A percentile compares a stretch with the other conserved stretches of the same genome.
Evolutionary conservation across 1,140 invertebrate genomes (phyloP).

Genomic region (Drosophila mauritiana): DNA sequence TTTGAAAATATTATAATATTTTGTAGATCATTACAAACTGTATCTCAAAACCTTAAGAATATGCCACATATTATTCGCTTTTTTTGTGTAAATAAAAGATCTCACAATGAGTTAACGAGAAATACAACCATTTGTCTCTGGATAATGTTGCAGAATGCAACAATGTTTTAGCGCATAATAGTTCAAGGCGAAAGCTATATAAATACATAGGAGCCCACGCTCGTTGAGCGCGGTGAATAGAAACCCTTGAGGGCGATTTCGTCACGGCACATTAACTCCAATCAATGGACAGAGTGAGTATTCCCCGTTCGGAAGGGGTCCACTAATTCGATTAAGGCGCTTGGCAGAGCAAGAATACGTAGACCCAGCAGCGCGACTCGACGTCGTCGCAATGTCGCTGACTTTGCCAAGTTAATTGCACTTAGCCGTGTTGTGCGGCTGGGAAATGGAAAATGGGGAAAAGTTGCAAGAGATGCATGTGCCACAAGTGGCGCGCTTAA

Average conservation of each 20-base stretch:
- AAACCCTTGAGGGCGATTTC: slow-evolving; percentile 41
- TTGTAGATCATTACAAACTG: too few species aligned
- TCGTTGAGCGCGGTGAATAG: slow-evolving; percentile 6
- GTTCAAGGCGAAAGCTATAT: slow-evolving; percentile 40
- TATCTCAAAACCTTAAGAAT: too few species aligned
- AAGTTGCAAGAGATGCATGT: slow-evolving; percentile 30
- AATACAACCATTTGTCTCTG: background rate
- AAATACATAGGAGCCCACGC: slow-evolving; percentile 16
- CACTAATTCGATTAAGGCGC: slow-evolving; percentile 76
- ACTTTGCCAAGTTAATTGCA: slow-evolving; percentile 69
- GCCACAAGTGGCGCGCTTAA: slow-evolving; percentile 46
- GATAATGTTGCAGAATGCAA: slow-evolving; percentile 1
- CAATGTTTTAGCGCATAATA: slow-evolving; percentile 22
- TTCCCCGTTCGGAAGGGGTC: slow-evolving; percentile 7
- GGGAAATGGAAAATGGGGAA: slow-evolving; percentile 30
- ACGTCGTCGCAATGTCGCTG: slow-evolving; percentile 29
- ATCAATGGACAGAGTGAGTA: slow-evolving; percentile 57
- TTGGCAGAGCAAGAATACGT: slow-evolving; percentile 51
- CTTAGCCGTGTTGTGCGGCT: slow-evolving; percentile 30
- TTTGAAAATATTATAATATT: too few species aligned
- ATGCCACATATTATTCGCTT: too few species aligned
- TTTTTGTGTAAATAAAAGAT: too few species aligned
- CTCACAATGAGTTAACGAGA: too few species aligned
- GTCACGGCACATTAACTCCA: slow-evolving; percentile 72
- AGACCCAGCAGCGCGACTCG: slow-evolving; percentile 5